Evolutionary conservation across 1,140 invertebrate species (phyloP).

Genomic region (Asbolus verrucosus): DNA sequence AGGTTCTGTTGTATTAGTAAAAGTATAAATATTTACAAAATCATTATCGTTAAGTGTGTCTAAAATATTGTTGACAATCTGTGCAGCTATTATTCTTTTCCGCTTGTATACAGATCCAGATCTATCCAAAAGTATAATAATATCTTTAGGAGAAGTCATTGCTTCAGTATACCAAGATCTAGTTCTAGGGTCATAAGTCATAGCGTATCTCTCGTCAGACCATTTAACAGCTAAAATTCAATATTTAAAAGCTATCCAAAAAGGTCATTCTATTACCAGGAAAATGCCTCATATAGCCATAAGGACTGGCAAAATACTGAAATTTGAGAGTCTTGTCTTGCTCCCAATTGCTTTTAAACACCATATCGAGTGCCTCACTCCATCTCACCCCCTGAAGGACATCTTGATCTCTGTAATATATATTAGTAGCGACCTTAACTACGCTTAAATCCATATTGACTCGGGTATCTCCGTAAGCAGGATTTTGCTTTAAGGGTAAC

Average conservation of each 20-base stretch:
- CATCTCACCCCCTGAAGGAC: slow-evolving; percentile 69
- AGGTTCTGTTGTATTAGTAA: slow-evolving; percentile 80
- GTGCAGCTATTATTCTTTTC: slow-evolving; percentile 91
- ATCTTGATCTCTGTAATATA: slow-evolving; percentile 60
- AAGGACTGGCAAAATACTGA: slow-evolving; percentile 96
- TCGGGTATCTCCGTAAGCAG: slow-evolving; percentile 53
- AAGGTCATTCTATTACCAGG: slow-evolving; percentile 69
- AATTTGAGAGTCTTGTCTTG: slow-evolving; percentile 90
- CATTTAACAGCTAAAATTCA: slow-evolving; percentile 74
- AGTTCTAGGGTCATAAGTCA: slow-evolving; percentile 90
- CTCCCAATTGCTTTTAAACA: slow-evolving; percentile 88
- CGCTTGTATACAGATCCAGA: slow-evolving; percentile 98
- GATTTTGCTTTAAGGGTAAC: slow-evolving; percentile 57
- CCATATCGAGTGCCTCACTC: slow-evolving; percentile 86
- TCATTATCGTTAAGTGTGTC: slow-evolving; percentile 99
- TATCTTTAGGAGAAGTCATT: slow-evolving; percentile 96
- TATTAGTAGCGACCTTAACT: slow-evolving; percentile 58
- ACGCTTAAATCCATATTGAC: slow-evolving; percentile 61
- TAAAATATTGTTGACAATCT: slow-evolving; percentile 94
- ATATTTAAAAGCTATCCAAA: slow-evolving; percentile 11
- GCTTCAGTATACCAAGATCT: slow-evolving; percentile 97
- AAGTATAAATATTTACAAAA: slow-evolving; percentile 96
- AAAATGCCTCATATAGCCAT: slow-evolving; percentile 91
- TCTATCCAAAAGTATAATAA: slow-evolving; percentile 94
- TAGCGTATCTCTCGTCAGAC: slow-evolving; percentile 76